Base-by-base conservation (phyloP, 1,140 invertebrate species). In the Rhagoletis pomonella region DNA sequence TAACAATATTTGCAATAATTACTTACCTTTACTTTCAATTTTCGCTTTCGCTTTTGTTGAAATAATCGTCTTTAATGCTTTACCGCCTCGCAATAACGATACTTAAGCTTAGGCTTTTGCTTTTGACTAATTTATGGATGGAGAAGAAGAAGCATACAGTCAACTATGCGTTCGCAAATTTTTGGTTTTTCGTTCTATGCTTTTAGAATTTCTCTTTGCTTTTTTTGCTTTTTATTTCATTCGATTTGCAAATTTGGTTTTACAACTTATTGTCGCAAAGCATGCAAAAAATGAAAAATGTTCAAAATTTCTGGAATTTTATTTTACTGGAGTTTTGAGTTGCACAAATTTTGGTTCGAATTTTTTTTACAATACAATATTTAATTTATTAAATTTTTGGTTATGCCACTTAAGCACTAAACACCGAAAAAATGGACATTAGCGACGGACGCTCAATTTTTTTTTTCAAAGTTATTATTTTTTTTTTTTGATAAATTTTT, bases 351-450 rank as follows among this genome's bases (percentile, higher is more conserved):
- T 73, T 87, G 47, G n/a, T n/a, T 55, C 29, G 42, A n/a, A 64
- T 85, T 73, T 55, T 87, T 69, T 29, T 19, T 62, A 14, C 47
- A 3, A 7, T 73, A 14, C 44, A 44, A 47, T 73, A 67, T 39
- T 7, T 67, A 42, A 39, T 62, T 55, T 55, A 17, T 50, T 86
- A 65, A 65, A 19, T 73, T 69, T 55, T 73, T 87, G 3, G 3
- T 73, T 47, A 17, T 47, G 42, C 12, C 86, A 86, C 87, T 87
- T 87, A 87, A 85, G 81, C 85, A 58, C 64, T 88, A 88, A 86
- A 85, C 84, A 88, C 62, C 69, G 69, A 85, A 86, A 87, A 88
- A 88, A 88, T 88, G 87, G 87, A 88, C 87, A 67, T 86, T 87
- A 65, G 44, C 81, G 55, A 39, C 3, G 77, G 29, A 10, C 77